A percentile compares a stretch with the other conserved stretches of the same genome.
These are phyloP conservation scores for Drosophila funebris DNA, from an alignment of 1,140 invertebrate genomes.

Conservation along the genomic window DNA sequence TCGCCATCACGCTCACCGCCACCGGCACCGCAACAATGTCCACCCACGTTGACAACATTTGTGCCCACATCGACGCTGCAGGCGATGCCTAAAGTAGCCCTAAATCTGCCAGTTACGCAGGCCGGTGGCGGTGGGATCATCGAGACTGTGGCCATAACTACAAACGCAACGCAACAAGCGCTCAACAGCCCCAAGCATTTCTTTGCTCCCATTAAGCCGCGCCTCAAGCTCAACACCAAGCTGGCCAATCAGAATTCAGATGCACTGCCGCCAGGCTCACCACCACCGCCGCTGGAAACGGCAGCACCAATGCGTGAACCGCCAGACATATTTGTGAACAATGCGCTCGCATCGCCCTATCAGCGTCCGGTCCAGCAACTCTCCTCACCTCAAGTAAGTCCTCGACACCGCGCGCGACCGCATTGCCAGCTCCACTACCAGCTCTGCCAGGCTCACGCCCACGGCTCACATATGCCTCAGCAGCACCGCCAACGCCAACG, in stretches of 20 bases:
- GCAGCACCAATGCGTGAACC: conserved; percentile 52
- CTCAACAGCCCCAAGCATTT: conserved; percentile 81
- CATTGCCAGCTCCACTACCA: conserved; percentile 51
- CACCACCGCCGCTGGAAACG: conserved; percentile 49
- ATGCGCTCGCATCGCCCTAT: conserved; percentile 75
- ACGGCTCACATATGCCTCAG: not conserved
- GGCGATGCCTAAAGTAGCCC: conserved; percentile 61
- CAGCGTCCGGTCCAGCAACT: conserved; percentile 52
- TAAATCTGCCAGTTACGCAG: conserved; percentile 45
- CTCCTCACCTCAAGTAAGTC: conserved; percentile 80
- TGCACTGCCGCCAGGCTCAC: conserved; percentile 54
- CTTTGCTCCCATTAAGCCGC: conserved; percentile 80
- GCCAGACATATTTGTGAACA: conserved; percentile 78
- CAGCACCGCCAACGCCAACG: conserved; percentile 35
- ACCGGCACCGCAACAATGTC: conserved; percentile 14
- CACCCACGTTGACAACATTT: conserved; percentile 53
- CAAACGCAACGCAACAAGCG: conserved; percentile 64
- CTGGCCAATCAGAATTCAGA: conserved; percentile 65
- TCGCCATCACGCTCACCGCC: conserved; percentile 56
- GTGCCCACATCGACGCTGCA: conserved; percentile 62
- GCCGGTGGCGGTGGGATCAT: conserved; percentile 28
- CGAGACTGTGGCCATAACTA: conserved; percentile 78
- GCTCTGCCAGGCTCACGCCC: conserved; percentile 1
- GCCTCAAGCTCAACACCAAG: conserved; percentile 76
- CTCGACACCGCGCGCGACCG: conserved; percentile 58